These are phyloP conservation scores for Siniperca obscura DNA, from an alignment of 2,797 vertebrate species.

Conservation along the genomic window DNA sequence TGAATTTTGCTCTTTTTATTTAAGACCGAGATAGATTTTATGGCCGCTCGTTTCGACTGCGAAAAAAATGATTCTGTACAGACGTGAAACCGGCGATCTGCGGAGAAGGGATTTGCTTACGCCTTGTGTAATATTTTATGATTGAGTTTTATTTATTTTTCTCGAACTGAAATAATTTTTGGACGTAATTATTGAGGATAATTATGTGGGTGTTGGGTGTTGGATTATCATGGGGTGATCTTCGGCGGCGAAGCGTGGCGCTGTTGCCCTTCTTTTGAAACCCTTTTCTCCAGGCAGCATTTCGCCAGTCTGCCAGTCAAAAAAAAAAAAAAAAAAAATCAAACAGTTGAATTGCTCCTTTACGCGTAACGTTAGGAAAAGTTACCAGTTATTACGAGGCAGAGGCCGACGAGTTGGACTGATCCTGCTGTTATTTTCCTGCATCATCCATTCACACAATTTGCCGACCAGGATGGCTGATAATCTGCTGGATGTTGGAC, in stretches of 20 bases:
- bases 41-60: conserved; percentile 74
- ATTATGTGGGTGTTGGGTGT: conserved; percentile 91
- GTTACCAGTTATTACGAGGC: conserved; percentile 46
- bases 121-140: conserved; percentile 77
- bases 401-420: conserved; percentile 41
- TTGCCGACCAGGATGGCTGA: conserved; percentile 90
- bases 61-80: conserved; percentile 81
- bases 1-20: conserved; percentile 82
- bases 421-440: conserved; percentile 46
- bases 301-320: conserved; percentile 77
- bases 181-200: conserved; percentile 81
- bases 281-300: conserved; percentile 72
- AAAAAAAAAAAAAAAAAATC: conserved; percentile 28
- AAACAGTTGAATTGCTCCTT: conserved; percentile 61
- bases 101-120: conserved; percentile 66
- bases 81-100: conserved; percentile 75
- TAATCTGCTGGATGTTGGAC: conserved; percentile 96
- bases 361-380: conserved; percentile 56
- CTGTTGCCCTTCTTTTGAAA: conserved; percentile 91
- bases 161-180: conserved; percentile 75
- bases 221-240: conserved; percentile 91
- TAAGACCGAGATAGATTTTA: conserved; percentile 77
- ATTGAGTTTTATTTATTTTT: conserved; percentile 80
- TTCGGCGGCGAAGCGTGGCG: conserved; percentile 92
- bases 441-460: conserved; percentile 52